Conservation (phyloP, 2,888 invertebrate genomes). For the Drosophila greeni region DNA sequence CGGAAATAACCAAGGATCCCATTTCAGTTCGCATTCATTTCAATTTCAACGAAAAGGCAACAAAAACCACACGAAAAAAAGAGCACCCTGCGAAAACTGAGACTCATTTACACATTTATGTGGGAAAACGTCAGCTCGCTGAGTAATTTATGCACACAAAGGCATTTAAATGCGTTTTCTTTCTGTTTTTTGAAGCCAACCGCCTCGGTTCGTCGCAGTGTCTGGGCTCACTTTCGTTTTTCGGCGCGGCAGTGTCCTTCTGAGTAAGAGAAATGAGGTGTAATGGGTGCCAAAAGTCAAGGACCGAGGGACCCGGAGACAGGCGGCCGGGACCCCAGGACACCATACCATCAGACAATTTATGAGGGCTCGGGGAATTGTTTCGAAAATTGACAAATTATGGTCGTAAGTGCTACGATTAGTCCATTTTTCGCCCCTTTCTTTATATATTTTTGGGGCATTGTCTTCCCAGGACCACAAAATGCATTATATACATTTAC, state of each 20-base stretch:
- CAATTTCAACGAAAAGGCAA: constrained; percentile 39
- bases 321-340: constrained; percentile 34
- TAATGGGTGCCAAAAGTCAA: constrained; percentile 68
- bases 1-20: constrained; percentile 11
- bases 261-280: constrained; percentile 47
- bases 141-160: constrained; percentile 64
- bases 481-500: constrained; percentile 19
- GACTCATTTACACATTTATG: constrained; percentile 60
- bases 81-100: constrained; percentile 32
- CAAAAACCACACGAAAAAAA: not conserved
- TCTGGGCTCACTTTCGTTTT: constrained; percentile 61
- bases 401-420: constrained; percentile 68
- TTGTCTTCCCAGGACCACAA: constrained; percentile 45
- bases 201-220: constrained; percentile 28
- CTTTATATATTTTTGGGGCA: constrained; percentile 31
- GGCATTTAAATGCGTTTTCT: constrained; percentile 59
- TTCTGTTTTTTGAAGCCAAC: constrained; percentile 3
- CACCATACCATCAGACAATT: constrained; percentile 44
- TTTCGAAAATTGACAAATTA: constrained; percentile 73
- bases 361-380: constrained; percentile 66
- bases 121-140: constrained; percentile 46
- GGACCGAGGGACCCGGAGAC: constrained; percentile 20
- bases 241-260: constrained; percentile 52
- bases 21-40: constrained; percentile 45
- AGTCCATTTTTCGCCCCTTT: constrained; percentile 42